phyloP scores from a whole-genome alignment of 1,140 invertebrate genomes.

The Lasioglossum albipes region DNA sequence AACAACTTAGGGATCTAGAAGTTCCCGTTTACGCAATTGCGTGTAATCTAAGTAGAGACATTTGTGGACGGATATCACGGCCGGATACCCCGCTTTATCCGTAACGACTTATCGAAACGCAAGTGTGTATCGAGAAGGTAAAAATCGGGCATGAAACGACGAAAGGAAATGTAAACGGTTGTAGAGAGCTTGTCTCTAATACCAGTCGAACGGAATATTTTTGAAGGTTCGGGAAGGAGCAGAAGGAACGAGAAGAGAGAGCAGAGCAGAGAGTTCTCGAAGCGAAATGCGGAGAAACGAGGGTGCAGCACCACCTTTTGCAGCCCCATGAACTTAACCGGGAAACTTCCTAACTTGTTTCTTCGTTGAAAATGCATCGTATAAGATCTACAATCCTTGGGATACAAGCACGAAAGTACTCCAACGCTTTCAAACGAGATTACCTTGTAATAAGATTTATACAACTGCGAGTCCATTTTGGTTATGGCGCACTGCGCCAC shows the following conservation, averaged over 20 bases:
- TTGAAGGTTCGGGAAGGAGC: background rate
- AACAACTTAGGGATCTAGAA: no score
- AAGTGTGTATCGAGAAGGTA: no score
- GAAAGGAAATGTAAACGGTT: no score
- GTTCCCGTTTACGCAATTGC: no score
- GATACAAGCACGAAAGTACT: conserved; percentile 27
- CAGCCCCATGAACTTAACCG: conserved; percentile 19
- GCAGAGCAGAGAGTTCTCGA: background rate
- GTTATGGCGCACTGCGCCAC: background rate
- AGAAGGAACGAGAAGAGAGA: background rate
- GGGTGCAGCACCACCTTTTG: background rate
- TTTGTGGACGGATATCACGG: no score
- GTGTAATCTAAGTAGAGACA: no score
- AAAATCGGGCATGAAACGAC: no score
- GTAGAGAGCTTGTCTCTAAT: no score
- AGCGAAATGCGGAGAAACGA: conserved; percentile 2
- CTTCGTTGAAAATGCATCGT: conserved; percentile 33
- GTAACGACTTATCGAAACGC: no score
- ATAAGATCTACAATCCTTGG: conserved; percentile 5
- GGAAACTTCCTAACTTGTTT: conserved; percentile 38
- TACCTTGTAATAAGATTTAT: conserved; percentile 45
- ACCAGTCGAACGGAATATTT: no score
- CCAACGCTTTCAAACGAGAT: conserved; percentile 28
- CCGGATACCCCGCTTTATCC: no score
- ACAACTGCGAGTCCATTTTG: conserved; percentile 4